These are phyloP conservation scores for Drosophila nasuta DNA, from an alignment of 1,140 invertebrate genomes.

Conservation along the genomic window DNA sequence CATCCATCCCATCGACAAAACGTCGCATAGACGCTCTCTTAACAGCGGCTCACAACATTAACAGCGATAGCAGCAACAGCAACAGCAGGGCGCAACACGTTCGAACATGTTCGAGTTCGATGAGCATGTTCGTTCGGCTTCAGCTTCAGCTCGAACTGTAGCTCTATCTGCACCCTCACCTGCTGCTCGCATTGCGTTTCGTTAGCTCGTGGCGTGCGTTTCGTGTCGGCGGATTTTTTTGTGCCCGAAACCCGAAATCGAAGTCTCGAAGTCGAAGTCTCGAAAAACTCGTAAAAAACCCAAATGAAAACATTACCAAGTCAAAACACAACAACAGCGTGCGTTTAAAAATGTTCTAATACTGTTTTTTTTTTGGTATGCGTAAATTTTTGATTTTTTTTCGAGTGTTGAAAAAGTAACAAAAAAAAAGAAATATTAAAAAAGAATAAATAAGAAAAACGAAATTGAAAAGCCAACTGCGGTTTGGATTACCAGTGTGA, in stretches of 20 bases:
- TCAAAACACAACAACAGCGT: slow-evolving; percentile 31
- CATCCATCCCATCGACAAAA: background rate
- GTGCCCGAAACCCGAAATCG: slow-evolving; percentile 25
- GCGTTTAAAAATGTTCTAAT: slow-evolving; percentile 16
- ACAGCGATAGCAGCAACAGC: slow-evolving; percentile 31
- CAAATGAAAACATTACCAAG: slow-evolving; percentile 13
- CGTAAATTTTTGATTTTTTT: slow-evolving; percentile 25
- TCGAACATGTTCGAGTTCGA: slow-evolving; percentile 53
- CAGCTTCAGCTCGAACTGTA: slow-evolving; percentile 4
- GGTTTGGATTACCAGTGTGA: slow-evolving; percentile 74
- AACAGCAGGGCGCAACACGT: slow-evolving; percentile 25
- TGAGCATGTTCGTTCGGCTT: background rate
- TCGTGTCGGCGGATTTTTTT: slow-evolving; percentile 53
- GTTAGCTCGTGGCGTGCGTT: slow-evolving; percentile 67
- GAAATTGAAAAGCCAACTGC: slow-evolving; percentile 35
- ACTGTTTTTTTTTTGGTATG: background rate
- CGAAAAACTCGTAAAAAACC: slow-evolving; percentile 14
- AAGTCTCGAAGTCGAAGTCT: background rate
- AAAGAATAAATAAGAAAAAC: slow-evolving; percentile 27
- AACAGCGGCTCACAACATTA: slow-evolving; percentile 17
- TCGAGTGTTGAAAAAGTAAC: slow-evolving; percentile 16
- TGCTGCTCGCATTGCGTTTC: slow-evolving; percentile 61
- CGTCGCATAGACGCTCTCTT: background rate
- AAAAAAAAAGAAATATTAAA: background rate
- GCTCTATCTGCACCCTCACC: slow-evolving; percentile 39